Percentiles rank a stretch among this genome's conserved stretches.
Evolutionary conservation across 2,113 vertebrate genomes (phyloP).

Genomic region (Oreochromis niloticus): DNA sequence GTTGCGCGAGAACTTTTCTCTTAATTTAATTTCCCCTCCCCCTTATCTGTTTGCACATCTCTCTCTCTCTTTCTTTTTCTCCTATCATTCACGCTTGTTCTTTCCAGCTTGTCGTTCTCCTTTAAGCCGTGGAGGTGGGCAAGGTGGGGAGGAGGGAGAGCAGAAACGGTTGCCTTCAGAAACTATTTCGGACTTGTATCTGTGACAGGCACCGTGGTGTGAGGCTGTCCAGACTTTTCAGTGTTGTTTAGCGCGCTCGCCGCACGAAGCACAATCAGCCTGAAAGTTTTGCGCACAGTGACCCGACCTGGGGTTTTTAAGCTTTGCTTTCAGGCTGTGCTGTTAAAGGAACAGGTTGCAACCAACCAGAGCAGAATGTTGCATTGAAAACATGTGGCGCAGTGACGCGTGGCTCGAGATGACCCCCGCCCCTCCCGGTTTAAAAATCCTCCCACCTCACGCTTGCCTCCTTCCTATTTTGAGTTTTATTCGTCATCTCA

Average conservation of each 20-base stretch:
- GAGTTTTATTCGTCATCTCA: no score
- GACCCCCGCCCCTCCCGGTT: no score
- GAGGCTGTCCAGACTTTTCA: conserved; percentile 35
- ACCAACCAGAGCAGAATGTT: no score
- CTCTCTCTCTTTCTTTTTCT: conserved; percentile 13
- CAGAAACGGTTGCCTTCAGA: conserved; percentile 30
- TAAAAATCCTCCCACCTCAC: no score
- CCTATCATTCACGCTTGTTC: neutral
- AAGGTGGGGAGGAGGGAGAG: neutral
- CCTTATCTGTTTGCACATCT: conserved; percentile 61
- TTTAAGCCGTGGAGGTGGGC: neutral
- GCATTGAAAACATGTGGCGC: no score
- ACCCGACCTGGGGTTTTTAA: conserved; percentile 8
- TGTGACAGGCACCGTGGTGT: conserved; percentile 26
- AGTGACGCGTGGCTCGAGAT: no score
- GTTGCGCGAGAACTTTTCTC: conserved; percentile 69
- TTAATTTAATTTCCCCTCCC: conserved; percentile 69
- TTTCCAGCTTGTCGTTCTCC: neutral
- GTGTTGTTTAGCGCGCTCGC: conserved; percentile 29
- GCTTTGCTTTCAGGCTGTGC: conserved; percentile 12
- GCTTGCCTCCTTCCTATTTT: no score
- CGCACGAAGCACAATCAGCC: conserved; percentile 14
- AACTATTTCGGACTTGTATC: conserved; percentile 22
- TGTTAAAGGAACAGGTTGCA: neutral
- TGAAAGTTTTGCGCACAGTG: conserved; percentile 25